Conservation (phyloP, 2,113 vertebrate genomes). For the Gadus macrocephalus region DNA sequence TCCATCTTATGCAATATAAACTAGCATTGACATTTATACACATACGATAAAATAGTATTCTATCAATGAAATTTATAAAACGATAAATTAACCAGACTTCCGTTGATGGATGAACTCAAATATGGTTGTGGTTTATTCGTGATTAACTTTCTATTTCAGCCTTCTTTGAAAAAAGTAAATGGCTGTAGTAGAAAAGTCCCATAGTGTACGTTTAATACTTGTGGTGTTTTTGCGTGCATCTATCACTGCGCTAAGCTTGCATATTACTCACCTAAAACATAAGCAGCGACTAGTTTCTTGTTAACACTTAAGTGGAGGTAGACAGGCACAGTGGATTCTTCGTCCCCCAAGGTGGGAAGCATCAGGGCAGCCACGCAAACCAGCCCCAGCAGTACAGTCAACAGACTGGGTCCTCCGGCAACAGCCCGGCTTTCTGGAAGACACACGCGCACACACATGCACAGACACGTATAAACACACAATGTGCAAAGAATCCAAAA, state of each 20-base stretch:
- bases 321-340: constrained; percentile 97
- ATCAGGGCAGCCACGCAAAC: constrained; percentile 92
- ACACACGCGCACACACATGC: not conserved
- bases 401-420: constrained; percentile 90
- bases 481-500: too few relatives aligned
- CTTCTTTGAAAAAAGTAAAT: not conserved
- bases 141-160: not conserved
- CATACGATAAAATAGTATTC: too few relatives aligned
- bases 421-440: constrained; percentile 80
- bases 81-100: too few relatives aligned
- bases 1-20: too few relatives aligned
- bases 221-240: not conserved
- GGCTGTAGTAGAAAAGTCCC: not conserved
- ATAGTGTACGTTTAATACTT: not conserved
- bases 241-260: too few relatives aligned
- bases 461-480: not conserved
- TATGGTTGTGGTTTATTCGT: not conserved
- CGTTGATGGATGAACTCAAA: too few relatives aligned
- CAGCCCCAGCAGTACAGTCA: constrained; percentile 92
- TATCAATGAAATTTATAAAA: too few relatives aligned
- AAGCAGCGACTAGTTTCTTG: constrained; percentile 99
- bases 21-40: too few relatives aligned
- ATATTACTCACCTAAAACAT: constrained; percentile 87
- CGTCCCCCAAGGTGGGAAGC: constrained; percentile 95
- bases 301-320: constrained; percentile 99